Evolutionary conservation across 2,113 vertebrate genomes (phyloP).

Genomic region (Tachycineta bicolor): DNA sequence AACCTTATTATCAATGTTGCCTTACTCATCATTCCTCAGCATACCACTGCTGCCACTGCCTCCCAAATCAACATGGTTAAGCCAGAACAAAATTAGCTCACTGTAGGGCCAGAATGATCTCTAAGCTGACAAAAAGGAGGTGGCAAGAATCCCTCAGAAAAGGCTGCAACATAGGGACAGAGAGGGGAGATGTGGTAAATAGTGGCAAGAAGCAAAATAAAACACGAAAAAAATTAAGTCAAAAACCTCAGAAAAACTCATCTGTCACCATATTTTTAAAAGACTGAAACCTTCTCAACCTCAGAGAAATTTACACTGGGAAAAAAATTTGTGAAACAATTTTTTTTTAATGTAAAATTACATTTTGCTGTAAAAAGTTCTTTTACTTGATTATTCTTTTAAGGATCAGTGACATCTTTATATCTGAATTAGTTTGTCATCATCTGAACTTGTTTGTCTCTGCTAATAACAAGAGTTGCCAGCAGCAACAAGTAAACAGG

Average conservation of each 20-base stretch:
- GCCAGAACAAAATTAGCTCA: background rate
- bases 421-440: background rate
- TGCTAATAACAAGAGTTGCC: background rate
- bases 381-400: background rate
- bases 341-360: background rate
- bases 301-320: background rate
- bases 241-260: background rate
- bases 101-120: background rate
- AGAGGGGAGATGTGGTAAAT: background rate
- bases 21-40: background rate
- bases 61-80: background rate
- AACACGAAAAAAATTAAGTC: background rate
- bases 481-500: background rate
- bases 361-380: background rate
- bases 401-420: background rate
- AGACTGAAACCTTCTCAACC: background rate
- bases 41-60: background rate
- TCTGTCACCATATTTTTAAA: background rate
- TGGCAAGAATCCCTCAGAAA: background rate
- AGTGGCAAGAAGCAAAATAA: background rate
- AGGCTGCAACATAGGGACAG: fast-evolving
- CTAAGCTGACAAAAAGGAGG: background rate
- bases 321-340: background rate
- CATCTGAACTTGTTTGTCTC: background rate
- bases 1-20: background rate